Evolutionary conservation across 2,888 invertebrate species (phyloP).

Genomic region (Mamestra brassicae): DNA sequence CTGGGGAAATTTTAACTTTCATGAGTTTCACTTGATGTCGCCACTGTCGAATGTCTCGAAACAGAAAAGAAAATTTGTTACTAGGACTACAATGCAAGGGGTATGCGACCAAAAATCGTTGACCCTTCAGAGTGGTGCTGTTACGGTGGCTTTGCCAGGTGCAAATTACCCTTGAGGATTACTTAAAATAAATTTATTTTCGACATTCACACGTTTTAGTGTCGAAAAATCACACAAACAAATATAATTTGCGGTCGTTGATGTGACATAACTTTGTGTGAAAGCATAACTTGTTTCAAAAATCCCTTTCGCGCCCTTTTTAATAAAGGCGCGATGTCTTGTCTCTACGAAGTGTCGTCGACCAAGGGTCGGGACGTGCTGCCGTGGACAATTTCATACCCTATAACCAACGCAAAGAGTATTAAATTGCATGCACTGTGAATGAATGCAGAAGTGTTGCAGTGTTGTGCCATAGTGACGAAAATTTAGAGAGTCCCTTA

Average conservation of each 20-base stretch:
- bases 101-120: neutral
- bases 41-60: neutral
- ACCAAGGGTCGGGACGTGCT: neutral
- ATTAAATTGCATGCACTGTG: neutral
- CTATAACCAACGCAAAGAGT: neutral
- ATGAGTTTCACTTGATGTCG: conserved; percentile 3
- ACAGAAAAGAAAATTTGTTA: neutral
- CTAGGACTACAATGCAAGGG: conserved; percentile 10
- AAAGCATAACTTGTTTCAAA: too few relatives aligned
- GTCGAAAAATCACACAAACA: neutral
- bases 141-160: neutral
- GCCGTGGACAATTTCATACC: neutral
- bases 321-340: neutral
- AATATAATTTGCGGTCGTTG: neutral
- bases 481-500: neutral
- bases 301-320: neutral
- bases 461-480: neutral
- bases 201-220: neutral
- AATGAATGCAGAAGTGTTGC: too few relatives aligned
- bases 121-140: neutral
- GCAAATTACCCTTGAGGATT: neutral
- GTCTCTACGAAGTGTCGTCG: neutral
- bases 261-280: neutral
- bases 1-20: neutral
- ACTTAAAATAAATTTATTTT: neutral